A percentile compares a stretch with the other conserved stretches of the same genome.
These are phyloP conservation scores for Apostichopus californicus DNA, from an alignment of 35 echinoderm and acorn worm species.

Conservation along the genomic window DNA sequence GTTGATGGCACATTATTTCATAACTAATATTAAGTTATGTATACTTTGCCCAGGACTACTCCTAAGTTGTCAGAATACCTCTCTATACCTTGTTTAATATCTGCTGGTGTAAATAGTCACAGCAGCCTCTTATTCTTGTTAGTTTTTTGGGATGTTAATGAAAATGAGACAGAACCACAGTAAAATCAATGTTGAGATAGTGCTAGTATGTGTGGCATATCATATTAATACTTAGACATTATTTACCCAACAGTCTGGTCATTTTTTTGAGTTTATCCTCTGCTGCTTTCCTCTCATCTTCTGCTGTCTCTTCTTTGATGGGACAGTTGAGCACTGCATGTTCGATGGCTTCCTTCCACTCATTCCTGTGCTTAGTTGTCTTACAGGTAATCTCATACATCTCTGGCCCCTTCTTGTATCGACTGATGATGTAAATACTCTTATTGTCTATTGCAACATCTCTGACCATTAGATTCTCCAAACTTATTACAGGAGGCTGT, in stretches of 20 bases:
- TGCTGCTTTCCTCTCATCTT: constrained; percentile 73
- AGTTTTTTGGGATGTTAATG: too few species aligned
- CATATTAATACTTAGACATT: too few species aligned
- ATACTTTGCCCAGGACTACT: too few species aligned
- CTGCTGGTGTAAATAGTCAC: too few species aligned
- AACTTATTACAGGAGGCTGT: constrained; percentile 83
- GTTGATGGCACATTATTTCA: too few species aligned
- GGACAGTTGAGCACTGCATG: constrained; percentile 83
- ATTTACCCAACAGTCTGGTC: constrained; percentile 84
- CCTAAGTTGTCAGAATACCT: too few species aligned
- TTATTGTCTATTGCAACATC: constrained; percentile 90
- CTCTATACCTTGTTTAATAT: too few species aligned
- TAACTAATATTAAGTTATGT: too few species aligned
- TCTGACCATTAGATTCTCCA: constrained; percentile 95
- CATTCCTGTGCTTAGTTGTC: constrained; percentile 57
- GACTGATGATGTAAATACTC: constrained; percentile 97
- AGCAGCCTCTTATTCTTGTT: too few species aligned
- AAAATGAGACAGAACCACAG: too few species aligned
- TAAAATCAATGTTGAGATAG: too few species aligned
- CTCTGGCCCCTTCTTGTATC: constrained; percentile 82
- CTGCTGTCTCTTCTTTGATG: constrained; percentile 63
- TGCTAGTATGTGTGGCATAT: too few species aligned
- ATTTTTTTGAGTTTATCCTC: constrained; percentile 81
- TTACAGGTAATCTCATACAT: constrained; percentile 96
- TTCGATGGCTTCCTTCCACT: constrained; percentile 76